Conservation (phyloP, 1,140 invertebrate species). For the Amyelois transitella region DNA sequence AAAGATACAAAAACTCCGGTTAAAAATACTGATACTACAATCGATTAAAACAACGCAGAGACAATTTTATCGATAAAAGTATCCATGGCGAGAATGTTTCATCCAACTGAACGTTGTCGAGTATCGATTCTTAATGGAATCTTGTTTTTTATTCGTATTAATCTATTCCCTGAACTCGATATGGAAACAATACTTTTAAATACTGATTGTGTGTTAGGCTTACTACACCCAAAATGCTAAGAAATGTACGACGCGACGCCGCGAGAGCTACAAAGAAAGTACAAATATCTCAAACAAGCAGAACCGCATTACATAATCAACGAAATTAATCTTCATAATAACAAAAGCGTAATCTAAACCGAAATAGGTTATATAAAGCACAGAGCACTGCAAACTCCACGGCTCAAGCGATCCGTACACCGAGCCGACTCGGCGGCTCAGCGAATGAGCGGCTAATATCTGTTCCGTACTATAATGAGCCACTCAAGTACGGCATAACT, state of each 20-base stretch:
- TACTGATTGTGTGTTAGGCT: no score
- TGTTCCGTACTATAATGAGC: constrained; percentile 68
- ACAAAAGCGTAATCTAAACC: constrained; percentile 66
- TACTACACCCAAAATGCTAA: no score
- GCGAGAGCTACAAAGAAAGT: no score
- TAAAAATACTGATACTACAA: constrained; percentile 12
- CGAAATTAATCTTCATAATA: constrained; percentile 42
- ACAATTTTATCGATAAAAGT: background rate
- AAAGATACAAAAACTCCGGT: constrained; percentile 10
- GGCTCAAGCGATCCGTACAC: constrained; percentile 22
- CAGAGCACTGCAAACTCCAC: constrained; percentile 36
- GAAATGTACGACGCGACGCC: no score
- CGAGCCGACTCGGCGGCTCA: constrained; percentile 17
- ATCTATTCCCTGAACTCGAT: no score
- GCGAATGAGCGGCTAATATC: constrained; percentile 52
- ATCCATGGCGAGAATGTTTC: background rate
- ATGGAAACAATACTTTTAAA: no score
- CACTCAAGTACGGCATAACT: constrained; percentile 71
- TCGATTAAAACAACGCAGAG: background rate
- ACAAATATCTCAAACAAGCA: background rate
- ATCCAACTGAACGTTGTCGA: background rate
- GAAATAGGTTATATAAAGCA: constrained; percentile 71
- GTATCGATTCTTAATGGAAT: no score
- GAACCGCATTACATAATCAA: constrained; percentile 1
- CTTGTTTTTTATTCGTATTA: no score